A percentile compares a stretch with the other conserved stretches of the same genome.
These are phyloP conservation scores for Naja naja DNA, from an alignment of 2,113 vertebrate species.

Conservation along the genomic window DNA sequence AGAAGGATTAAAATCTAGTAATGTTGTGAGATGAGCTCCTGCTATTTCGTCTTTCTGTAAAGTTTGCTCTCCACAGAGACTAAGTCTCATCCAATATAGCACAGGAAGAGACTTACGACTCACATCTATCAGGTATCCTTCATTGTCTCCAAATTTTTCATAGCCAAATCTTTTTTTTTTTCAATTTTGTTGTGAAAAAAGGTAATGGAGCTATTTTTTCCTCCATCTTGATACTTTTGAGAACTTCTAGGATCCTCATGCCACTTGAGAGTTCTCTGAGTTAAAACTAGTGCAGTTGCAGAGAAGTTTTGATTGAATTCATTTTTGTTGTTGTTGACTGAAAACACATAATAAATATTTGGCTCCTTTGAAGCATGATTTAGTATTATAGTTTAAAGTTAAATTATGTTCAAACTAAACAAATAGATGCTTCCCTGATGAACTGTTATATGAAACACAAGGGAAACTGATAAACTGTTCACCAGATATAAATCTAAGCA, in stretches of 20 bases:
- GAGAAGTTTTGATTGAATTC: neutral
- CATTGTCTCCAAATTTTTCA: neutral
- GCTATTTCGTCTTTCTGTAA: neutral
- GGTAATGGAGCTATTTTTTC: neutral
- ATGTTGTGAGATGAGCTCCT: neutral
- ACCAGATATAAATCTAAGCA: neutral
- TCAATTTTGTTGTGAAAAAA: neutral
- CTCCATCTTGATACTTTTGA: neutral
- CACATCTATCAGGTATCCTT: neutral
- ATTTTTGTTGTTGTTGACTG: neutral
- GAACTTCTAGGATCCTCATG: neutral
- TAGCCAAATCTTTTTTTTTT: neutral
- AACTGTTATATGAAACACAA: neutral
- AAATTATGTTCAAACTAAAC: neutral
- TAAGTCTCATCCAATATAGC: neutral
- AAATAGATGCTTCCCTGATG: neutral
- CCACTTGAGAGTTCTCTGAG: neutral
- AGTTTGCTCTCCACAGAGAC: neutral
- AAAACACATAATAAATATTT: neutral
- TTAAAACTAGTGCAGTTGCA: neutral
- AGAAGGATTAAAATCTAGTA: slow-evolving; percentile 1
- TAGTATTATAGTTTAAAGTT: neutral
- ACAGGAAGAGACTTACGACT: neutral
- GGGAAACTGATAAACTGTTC: neutral
- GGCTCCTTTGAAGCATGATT: neutral